A percentile compares a stretch with the other conserved stretches of the same genome.
Conservation (phyloP, 2,797 vertebrate species). For the Natrix natrix region DNA sequence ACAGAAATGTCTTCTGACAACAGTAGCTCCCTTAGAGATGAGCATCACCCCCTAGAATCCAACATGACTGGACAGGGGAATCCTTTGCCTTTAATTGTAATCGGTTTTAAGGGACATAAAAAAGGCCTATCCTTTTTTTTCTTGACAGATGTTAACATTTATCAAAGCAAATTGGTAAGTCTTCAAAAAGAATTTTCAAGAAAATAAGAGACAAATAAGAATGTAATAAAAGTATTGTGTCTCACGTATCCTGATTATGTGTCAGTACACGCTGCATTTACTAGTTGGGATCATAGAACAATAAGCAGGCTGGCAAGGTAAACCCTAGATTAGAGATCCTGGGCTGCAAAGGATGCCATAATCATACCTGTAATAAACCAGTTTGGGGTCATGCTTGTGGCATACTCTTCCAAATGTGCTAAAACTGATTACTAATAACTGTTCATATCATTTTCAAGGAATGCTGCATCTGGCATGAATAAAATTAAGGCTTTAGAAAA, state of each 20-base stretch:
- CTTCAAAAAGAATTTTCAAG: neutral
- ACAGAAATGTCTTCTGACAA: neutral
- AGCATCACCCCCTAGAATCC: neutral
- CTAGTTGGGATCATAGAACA: neutral
- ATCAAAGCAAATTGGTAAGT: neutral
- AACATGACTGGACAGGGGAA: neutral
- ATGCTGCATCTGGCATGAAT: neutral
- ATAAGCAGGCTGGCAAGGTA: neutral
- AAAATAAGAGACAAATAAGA: neutral
- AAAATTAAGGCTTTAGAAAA: neutral
- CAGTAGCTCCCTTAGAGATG: neutral
- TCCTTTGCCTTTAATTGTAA: neutral
- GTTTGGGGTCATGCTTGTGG: neutral
- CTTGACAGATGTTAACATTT: neutral
- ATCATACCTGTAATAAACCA: neutral
- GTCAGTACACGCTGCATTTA: neutral
- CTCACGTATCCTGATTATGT: neutral
- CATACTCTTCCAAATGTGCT: neutral
- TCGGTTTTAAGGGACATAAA: neutral
- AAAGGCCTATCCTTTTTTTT: neutral
- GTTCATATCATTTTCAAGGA: neutral
- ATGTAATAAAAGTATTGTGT: neutral
- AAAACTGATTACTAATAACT: neutral
- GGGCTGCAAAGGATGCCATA: neutral
- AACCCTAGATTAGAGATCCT: neutral